A percentile compares a stretch with the other conserved stretches of the same genome.
These are phyloP conservation scores for Tetrao urogallus DNA, from an alignment of 2,113 vertebrate genomes.

Conservation along the genomic window DNA sequence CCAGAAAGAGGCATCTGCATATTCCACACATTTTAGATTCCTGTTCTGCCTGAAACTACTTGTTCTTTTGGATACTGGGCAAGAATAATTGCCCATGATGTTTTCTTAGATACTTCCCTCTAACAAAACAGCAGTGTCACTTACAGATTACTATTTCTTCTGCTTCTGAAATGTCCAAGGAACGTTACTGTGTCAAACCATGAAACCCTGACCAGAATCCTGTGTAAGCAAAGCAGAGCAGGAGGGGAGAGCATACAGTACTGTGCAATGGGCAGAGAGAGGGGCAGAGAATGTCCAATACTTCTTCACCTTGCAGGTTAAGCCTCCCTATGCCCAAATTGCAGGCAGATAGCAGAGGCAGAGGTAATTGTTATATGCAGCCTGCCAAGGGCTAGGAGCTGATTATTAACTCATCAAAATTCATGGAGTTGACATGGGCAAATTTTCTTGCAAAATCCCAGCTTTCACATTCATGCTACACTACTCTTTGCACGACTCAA, in stretches of 20 bases:
- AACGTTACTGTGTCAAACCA: background rate
- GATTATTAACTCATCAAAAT: background rate
- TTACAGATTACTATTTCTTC: background rate
- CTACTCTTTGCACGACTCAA: background rate
- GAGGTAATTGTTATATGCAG: background rate
- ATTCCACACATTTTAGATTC: background rate
- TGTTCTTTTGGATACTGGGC: background rate
- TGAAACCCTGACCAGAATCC: background rate
- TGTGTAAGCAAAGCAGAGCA: background rate
- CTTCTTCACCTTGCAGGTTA: background rate
- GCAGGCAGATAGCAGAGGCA: background rate
- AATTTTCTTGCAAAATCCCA: background rate
- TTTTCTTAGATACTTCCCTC: background rate
- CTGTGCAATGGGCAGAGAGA: background rate
- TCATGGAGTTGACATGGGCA: background rate
- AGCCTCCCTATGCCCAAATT: background rate
- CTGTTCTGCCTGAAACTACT: background rate
- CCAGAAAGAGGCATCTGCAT: constrained; percentile 3
- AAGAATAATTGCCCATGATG: background rate
- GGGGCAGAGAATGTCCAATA: background rate
- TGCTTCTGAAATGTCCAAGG: background rate
- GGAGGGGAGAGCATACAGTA: background rate
- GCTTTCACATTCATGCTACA: background rate
- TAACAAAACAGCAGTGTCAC: background rate
- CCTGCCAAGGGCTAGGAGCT: background rate